These are phyloP conservation scores for Manduca sexta DNA, from an alignment of 1,140 invertebrate species.

Conservation along the genomic window DNA sequence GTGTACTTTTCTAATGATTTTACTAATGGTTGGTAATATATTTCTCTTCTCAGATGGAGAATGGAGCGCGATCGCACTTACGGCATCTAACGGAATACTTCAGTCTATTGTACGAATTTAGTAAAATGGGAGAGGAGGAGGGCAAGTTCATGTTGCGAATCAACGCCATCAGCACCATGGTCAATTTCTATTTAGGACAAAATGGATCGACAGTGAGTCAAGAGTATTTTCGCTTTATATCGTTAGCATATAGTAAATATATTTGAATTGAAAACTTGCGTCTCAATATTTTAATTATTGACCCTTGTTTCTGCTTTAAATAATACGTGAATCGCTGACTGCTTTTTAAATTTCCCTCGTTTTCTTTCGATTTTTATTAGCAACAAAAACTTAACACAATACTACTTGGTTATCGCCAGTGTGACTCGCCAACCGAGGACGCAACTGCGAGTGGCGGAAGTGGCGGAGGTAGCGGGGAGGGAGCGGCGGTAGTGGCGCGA, in stretches of 20 bases:
- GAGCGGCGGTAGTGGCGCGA: too few relatives aligned
- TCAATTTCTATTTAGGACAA: constrained; percentile 93
- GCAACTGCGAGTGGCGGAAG: constrained; percentile 27
- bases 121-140: constrained; percentile 95
- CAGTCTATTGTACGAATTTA: constrained; percentile 92
- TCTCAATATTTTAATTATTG: too few relatives aligned
- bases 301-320: too few relatives aligned
- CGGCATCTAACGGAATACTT: constrained; percentile 95
- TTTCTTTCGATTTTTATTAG: too few relatives aligned
- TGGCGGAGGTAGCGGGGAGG: constrained; percentile 80
- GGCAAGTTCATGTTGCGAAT: constrained; percentile 89
- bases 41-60: constrained; percentile 83
- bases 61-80: constrained; percentile 88
- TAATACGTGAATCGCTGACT: too few relatives aligned
- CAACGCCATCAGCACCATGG: constrained; percentile 91
- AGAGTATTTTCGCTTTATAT: too few relatives aligned
- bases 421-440: too few relatives aligned
- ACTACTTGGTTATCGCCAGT: too few relatives aligned
- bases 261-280: too few relatives aligned
- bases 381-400: too few relatives aligned
- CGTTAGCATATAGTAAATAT: too few relatives aligned
- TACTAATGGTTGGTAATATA: background rate
- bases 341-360: too few relatives aligned
- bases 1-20: constrained; percentile 1
- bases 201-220: constrained; percentile 68